Base-by-base conservation (phyloP, 2,888 invertebrate genomes). In the Odontocolon sp. region DNA sequence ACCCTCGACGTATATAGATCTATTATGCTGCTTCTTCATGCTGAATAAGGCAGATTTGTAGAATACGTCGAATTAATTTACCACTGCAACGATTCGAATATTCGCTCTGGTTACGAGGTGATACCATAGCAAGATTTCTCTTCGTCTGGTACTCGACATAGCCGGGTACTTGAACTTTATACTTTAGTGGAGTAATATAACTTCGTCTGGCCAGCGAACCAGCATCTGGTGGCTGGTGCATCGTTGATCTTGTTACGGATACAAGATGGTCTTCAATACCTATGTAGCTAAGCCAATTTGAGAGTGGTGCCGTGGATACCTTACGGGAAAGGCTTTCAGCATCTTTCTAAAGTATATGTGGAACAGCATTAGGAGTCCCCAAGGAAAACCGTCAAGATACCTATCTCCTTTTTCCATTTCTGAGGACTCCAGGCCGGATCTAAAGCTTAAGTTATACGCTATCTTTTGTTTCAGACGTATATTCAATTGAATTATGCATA, bases 221-320 rank as follows among this genome's bases (percentile, higher is more conserved):
- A 42, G 9, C 56, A 33, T 23, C 36, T 23, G 9, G 69, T 31
- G 11, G 9, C 45, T 31, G 28, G 14, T 8, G 50, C 67, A 68
- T 59, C 57, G 31, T 59, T 61, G 59, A 69, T 69, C 69, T 40
- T 50, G 69, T 69, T 69, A 68, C 5, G 21, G 18, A 16, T 11
- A 68, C 33, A 38, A 31, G 21, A 21, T 28, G 18, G 23, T 21
- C 14, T 11, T 21, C 26, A 26, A 38, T 36, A 57, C 9, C 56
- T 45, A 26, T 33, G 50, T 45, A 36, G 5, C 31, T 33, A 33
- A 68, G 67, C 67, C 67, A 68, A 68, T 68, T 57, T 56, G 63
- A 16, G 26, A 47, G 42, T 18, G 18, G 21, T 33, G 33, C 42
- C 38, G 9, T 4, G 18, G 31, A 67, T 67, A 67, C 40, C 14